Evolutionary conservation across 2,113 vertebrate species (phyloP).

Genomic region (Rattus rattus): DNA sequence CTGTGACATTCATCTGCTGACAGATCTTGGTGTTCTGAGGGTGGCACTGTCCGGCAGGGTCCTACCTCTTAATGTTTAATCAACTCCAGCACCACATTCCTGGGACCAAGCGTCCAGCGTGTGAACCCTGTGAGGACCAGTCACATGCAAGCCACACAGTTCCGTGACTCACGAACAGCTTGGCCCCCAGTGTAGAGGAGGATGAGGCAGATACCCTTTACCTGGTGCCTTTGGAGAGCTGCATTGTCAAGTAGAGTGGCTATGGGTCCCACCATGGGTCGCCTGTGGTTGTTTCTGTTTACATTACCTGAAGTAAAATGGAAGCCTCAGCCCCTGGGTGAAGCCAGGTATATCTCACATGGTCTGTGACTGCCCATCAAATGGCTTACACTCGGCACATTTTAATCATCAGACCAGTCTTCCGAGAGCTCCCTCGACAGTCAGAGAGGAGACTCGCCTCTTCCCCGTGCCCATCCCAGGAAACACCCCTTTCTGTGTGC

Average conservation of each 20-base stretch:
- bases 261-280: not conserved
- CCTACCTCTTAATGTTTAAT: not conserved
- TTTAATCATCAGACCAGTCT: not conserved
- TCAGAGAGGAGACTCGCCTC: not conserved
- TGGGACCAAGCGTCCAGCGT: too few relatives aligned
- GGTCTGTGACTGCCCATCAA: not conserved
- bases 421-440: not conserved
- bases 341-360: not conserved
- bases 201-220: not conserved
- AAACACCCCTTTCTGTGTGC: not conserved
- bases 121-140: not conserved
- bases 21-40: not conserved
- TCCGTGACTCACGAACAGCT: not conserved
- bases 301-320: constrained; percentile 5
- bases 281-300: not conserved
- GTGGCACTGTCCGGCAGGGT: fast-evolving
- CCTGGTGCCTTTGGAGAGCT: not conserved
- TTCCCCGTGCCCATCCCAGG: not conserved
- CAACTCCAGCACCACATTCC: not conserved
- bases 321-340: not conserved
- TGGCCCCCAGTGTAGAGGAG: not conserved
- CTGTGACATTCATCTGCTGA: too few relatives aligned
- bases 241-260: not conserved
- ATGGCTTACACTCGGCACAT: not conserved
- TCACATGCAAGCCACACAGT: not conserved